These are phyloP conservation scores for Bombylius discolor DNA, from an alignment of 2,888 invertebrate genomes.

Conservation along the genomic window DNA sequence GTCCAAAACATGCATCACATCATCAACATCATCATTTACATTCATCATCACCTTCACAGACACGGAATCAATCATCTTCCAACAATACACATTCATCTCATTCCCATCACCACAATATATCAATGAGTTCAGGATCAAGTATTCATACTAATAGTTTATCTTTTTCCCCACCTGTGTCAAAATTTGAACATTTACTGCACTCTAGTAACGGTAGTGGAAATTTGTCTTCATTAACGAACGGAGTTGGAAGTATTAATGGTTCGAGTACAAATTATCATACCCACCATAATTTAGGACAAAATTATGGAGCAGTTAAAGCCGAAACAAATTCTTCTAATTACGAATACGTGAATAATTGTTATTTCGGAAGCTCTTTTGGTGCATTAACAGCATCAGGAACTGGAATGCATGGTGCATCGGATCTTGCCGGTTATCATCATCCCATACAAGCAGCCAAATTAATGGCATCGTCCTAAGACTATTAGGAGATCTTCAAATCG, in stretches of 20 bases:
- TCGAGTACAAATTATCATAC: slow-evolving; percentile 29
- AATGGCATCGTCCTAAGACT: slow-evolving; percentile 61
- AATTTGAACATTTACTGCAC: slow-evolving; percentile 25
- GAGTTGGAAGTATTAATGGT: slow-evolving; percentile 2
- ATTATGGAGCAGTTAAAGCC: slow-evolving; percentile 30
- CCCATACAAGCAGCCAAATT: slow-evolving; percentile 73
- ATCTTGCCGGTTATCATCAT: slow-evolving; percentile 64
- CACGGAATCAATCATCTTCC: slow-evolving; percentile 11
- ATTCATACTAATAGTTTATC: slow-evolving; percentile 15
- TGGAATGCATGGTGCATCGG: slow-evolving; percentile 36
- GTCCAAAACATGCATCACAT: slow-evolving; percentile 17
- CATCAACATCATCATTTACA: slow-evolving; percentile 18
- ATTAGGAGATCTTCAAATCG: neutral
- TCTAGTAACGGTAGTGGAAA: slow-evolving; percentile 16
- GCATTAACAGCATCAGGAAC: slow-evolving; percentile 27
- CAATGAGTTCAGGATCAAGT: slow-evolving; percentile 19
- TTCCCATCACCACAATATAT: slow-evolving; percentile 19
- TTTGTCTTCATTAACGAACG: slow-evolving; percentile 6
- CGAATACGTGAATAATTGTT: slow-evolving; percentile 37
- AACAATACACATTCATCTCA: slow-evolving; percentile 7
- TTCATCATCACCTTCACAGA: slow-evolving; percentile 17
- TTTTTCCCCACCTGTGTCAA: slow-evolving; percentile 19
- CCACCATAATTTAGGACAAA: slow-evolving; percentile 15
- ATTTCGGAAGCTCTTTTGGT: slow-evolving; percentile 34
- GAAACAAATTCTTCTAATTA: slow-evolving; percentile 34